These are phyloP conservation scores for Tychaedon coryphoeus DNA, from an alignment of 2,113 vertebrate species.

Conservation along the genomic window DNA sequence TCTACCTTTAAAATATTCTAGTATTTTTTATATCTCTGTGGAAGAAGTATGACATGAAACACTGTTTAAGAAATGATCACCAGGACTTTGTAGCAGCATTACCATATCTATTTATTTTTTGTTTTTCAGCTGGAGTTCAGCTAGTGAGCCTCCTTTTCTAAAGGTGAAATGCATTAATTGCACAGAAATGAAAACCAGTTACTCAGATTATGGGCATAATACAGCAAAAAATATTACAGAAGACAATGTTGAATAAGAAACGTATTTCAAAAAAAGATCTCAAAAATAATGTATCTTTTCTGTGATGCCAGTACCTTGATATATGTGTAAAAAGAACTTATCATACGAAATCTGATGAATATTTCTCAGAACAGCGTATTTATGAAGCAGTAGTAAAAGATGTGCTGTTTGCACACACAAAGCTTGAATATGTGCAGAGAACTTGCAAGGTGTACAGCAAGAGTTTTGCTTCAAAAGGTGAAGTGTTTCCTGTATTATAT, in stretches of 20 bases:
- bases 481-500: background rate
- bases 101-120: background rate
- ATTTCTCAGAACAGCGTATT: background rate
- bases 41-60: background rate
- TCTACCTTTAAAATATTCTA: background rate
- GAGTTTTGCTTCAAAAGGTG: background rate
- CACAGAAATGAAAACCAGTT: background rate
- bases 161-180: background rate
- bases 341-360: background rate
- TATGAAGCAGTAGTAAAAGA: background rate
- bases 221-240: background rate
- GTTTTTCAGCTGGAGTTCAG: background rate
- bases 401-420: background rate
- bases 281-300: background rate
- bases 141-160: background rate
- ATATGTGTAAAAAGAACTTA: background rate
- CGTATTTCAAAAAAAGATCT: background rate
- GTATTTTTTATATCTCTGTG: background rate
- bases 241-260: background rate
- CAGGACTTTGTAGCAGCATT: background rate
- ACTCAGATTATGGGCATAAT: background rate
- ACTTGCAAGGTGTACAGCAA: background rate
- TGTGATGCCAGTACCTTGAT: background rate
- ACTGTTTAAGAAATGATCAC: background rate
- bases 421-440: fast-evolving